Evolutionary conservation across 2,113 vertebrate species (phyloP).

Genomic region (Clarias macrocephalus): DNA sequence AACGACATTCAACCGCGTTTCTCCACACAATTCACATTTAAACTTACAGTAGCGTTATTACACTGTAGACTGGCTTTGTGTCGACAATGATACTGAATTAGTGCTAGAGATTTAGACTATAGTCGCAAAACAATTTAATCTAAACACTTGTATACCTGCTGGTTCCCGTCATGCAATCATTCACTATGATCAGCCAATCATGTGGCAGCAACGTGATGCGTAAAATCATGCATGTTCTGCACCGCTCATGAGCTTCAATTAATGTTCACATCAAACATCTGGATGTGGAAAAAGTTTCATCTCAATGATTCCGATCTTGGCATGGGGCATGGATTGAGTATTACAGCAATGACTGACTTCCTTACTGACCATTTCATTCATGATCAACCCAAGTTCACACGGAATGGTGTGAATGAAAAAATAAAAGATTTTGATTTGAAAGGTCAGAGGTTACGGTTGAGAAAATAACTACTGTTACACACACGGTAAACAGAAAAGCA

Average conservation of each 20-base stretch:
- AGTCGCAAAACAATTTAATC: not conserved
- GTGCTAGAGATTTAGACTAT: not conserved
- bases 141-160: not conserved
- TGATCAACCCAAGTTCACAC: not conserved
- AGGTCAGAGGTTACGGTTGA: not conserved
- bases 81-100: not conserved
- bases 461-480: not conserved
- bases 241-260: not conserved
- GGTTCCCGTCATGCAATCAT: not conserved
- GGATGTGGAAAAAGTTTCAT: not conserved
- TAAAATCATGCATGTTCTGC: not conserved
- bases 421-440: not conserved
- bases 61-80: not conserved
- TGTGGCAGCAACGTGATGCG: not conserved
- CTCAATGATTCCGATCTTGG: not conserved
- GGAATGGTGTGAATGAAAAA: not conserved
- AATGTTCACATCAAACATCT: not conserved
- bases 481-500: not conserved
- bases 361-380: not conserved
- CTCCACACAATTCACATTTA: constrained; percentile 8
- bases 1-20: not conserved
- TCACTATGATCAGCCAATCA: not conserved
- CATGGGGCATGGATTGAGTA: not conserved
- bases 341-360: not conserved
- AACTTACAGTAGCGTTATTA: not conserved